Base-by-base conservation (phyloP, 2,888 invertebrate species). In the Ligdia adustata region DNA sequence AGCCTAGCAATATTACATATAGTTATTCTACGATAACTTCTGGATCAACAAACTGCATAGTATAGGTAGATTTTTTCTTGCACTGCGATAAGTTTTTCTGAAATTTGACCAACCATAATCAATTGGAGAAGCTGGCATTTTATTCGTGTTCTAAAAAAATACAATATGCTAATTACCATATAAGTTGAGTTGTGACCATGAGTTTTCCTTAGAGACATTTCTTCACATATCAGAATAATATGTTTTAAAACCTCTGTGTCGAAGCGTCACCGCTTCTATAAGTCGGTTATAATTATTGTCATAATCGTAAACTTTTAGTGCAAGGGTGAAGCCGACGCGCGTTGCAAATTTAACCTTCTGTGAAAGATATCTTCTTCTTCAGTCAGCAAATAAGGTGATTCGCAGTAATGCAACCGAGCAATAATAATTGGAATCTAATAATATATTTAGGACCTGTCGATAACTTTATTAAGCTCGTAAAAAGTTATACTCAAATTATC, bases 221-320 rank as follows among this genome's bases (percentile, higher is more conserved):
- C 27, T 28, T 15, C 11, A 12, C 16, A 37, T 40, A 16, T 9
- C 33, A 39, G 13, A 26, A 26, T 42, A 40, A 39, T 43, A 53
- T 52, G 52, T 55, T 52, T 53, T 50, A 49, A 52, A 44, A 31
- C 12, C 27, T 27, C 13, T 34, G 24, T 46, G 50, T 48, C 45
- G n/a, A n/a, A n/a, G n/a, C n/a, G n/a, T n/a, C n/a, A n/a, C n/a
- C n/a, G n/a, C n/a, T n/a, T n/a, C n/a, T n/a, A n/a, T n/a, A 29
- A 45, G 51, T 51, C 52, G 51, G 32, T 53, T 59, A 44, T 65
- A 68, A 69, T 66, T 67, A 62, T 57, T 51, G 63, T 47, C 62
- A 68, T 66, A 63, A 68, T 62, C 64, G 52, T 71, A 62, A 69
- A 67, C 15, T 24, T 70, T 67, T 60, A 66, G 58, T 66, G 44